Conservation (phyloP, 2,797 vertebrate genomes). For the Hipposideros larvatus region DNA sequence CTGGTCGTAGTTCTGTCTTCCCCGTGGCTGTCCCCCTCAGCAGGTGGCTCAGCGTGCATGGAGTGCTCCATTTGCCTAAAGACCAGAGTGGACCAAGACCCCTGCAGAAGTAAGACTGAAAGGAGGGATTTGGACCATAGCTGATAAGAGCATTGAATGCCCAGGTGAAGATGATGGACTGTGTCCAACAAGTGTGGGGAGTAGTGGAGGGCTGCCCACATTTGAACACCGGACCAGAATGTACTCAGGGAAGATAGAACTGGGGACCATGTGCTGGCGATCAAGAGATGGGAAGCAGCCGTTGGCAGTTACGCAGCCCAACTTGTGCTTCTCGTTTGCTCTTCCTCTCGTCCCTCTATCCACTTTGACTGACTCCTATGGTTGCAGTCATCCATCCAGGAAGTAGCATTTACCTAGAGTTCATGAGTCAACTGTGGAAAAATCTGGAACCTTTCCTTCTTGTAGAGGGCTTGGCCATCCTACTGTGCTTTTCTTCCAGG, state of each 20-base stretch:
- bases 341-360: background rate
- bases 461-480: background rate
- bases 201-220: background rate
- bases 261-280: background rate
- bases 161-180: background rate
- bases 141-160: background rate
- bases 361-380: background rate
- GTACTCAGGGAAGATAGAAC: background rate
- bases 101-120: too few relatives aligned
- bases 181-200: background rate
- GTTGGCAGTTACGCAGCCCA: background rate
- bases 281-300: background rate
- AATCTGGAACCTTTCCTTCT: background rate
- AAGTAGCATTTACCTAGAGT: background rate
- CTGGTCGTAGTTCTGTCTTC: background rate
- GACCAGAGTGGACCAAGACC: background rate
- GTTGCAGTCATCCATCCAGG: background rate
- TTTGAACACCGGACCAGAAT: accelerated
- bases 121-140: too few relatives aligned
- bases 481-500: background rate
- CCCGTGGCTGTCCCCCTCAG: background rate
- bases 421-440: background rate
- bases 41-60: accelerated
- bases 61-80: background rate
- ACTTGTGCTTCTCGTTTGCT: background rate